phyloP scores from a whole-genome alignment of 35 echinoderm and acorn worm species.

The Apostichopus californicus region DNA sequence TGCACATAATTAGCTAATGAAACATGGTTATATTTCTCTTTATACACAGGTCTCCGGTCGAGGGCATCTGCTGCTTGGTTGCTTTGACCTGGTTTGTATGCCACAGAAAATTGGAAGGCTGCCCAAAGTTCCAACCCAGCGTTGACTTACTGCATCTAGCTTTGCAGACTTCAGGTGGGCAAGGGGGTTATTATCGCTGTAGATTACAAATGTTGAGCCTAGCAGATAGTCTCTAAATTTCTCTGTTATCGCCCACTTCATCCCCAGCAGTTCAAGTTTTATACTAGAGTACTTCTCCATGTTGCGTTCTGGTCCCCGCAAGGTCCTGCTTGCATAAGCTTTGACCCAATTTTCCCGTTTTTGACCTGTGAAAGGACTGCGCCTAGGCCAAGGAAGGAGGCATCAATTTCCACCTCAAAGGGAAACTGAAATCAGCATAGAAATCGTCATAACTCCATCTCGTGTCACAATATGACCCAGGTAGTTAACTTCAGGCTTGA shows the following conservation, averaged over 20 bases:
- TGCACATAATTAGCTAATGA: background rate
- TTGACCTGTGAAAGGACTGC: conserved; percentile 34
- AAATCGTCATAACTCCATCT: conserved; percentile 12
- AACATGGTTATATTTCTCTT: background rate
- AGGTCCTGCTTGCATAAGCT: conserved; percentile 49
- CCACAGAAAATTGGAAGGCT: conserved; percentile 53
- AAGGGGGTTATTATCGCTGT: conserved; percentile 56
- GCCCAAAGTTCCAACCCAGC: conserved; percentile 52
- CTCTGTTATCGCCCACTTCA: conserved; percentile 44
- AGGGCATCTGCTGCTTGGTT: conserved; percentile 59
- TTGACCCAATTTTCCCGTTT: background rate
- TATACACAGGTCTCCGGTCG: background rate
- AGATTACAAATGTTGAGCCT: conserved; percentile 18
- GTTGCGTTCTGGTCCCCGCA: conserved; percentile 38
- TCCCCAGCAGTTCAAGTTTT: conserved; percentile 34
- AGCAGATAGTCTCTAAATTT: conserved; percentile 42
- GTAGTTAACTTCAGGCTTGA: conserved; percentile 42
- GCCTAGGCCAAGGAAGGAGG: conserved; percentile 6
- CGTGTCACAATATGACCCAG: conserved; percentile 31
- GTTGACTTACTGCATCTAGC: conserved; percentile 52
- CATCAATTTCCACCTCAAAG: conserved; percentile 55
- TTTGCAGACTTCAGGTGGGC: conserved; percentile 51
- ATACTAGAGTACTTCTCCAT: conserved; percentile 45
- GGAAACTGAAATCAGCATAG: conserved; percentile 46
- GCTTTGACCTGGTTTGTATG: conserved; percentile 46